Evolutionary conservation across 2,888 invertebrate species (phyloP), one percentile per base, ranked within the genome.

Genomic region (Cheilosia pagana): DNA sequence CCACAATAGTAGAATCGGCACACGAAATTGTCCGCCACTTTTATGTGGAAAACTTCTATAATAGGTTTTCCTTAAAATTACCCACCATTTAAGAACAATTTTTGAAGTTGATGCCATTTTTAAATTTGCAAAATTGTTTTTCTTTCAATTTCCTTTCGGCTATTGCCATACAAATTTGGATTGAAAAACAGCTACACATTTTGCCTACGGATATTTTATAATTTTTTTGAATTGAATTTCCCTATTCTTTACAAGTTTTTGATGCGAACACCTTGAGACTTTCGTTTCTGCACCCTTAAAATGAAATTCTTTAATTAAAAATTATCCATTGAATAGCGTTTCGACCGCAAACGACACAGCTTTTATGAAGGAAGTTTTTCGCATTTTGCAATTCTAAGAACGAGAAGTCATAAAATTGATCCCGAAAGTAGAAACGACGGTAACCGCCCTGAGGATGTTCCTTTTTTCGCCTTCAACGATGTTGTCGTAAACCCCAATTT

Each of bases 221-320:
- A 70, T 75, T 68, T 62, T 31, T 16, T 50, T 62, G 48, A 68
- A 75, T 68, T 75, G 75, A 81, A 68, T 81, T 68, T 81, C 63
- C 70, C 50, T 75, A 45, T 63, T 70, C 43, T 35, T 35, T 12
- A 12, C 3, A 12, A 35, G 10, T 35, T 35, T 35, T 12, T 3
- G 3, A 35, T 35, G 35, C 12, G 12, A 35, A 35, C 12, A 35
- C 35, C 28, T 2, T 7, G 4, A 48, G 48, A 21, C 48, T 43
- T 12, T 23, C 52, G 45, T 53, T 52, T 65, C 25, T 59, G 12
- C 19, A 53, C 28, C 71, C 65, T 63, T 10, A 35, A 55, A 77
- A 68, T 82, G 43, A 52, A 59, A 77, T 72, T 63, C 55, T 76
- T 81, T 83, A 74, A 83, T 83, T 78, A 83, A 83, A 78, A 74